These are phyloP conservation scores for Tenodera sinensis DNA, from an alignment of 2,888 invertebrate species.

Conservation along the genomic window DNA sequence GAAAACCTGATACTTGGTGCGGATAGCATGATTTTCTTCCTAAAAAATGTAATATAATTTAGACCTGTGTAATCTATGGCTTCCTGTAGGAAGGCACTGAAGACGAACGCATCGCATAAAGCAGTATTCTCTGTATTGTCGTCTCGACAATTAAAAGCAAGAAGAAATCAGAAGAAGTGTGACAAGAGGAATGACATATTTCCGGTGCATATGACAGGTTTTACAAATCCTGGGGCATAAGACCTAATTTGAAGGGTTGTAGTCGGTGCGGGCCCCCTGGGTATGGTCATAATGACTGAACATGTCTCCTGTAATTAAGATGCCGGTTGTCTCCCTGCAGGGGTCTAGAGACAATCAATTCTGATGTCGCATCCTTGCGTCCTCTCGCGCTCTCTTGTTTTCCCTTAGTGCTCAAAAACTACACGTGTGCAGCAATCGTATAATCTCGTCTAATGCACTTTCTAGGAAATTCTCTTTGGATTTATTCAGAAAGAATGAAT, in stretches of 20 bases:
- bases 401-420: background rate
- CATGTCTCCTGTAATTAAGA: constrained; percentile 17
- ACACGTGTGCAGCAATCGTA: background rate
- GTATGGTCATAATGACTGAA: background rate
- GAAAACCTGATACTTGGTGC: too few relatives aligned
- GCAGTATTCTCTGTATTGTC: too few relatives aligned
- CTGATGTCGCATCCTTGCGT: background rate
- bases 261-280: constrained; percentile 3
- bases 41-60: too few relatives aligned
- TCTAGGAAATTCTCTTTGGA: too few relatives aligned
- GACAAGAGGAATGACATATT: background rate
- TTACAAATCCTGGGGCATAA: background rate
- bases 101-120: too few relatives aligned
- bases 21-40: too few relatives aligned
- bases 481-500: too few relatives aligned
- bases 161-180: background rate
- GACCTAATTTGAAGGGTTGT: constrained; percentile 1
- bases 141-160: background rate
- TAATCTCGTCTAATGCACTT: background rate
- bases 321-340: background rate
- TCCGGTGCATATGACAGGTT: background rate
- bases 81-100: too few relatives aligned
- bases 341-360: constrained; percentile 12
- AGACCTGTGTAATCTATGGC: too few relatives aligned
- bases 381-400: background rate